A percentile compares a stretch with the other conserved stretches of the same genome.
Conservation (phyloP, 2,888 invertebrate species). For the Phyllotreta cruciferae region DNA sequence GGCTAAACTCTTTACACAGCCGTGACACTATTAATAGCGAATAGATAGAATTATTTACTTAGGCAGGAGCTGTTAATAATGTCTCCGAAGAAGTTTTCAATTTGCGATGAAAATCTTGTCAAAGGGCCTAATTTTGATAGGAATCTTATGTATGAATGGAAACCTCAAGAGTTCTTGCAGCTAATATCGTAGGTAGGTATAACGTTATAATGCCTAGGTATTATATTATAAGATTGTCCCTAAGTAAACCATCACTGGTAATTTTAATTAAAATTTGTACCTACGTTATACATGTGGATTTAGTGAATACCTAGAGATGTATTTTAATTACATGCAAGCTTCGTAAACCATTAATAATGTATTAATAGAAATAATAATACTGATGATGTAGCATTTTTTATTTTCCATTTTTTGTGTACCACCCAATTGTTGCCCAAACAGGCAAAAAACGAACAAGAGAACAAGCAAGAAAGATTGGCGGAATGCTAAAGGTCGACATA, state of each 20-base stretch:
- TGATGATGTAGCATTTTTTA: too few relatives aligned
- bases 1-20: slow-evolving; percentile 29
- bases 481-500: slow-evolving; percentile 42
- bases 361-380: too few relatives aligned
- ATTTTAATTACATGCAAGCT: too few relatives aligned
- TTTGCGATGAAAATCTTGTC: slow-evolving; percentile 13
- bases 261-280: too few relatives aligned
- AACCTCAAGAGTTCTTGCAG: not conserved
- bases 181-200: too few relatives aligned
- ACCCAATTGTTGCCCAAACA: slow-evolving; percentile 50
- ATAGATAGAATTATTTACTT: slow-evolving; percentile 32
- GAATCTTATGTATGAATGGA: slow-evolving; percentile 3
- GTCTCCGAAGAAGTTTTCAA: slow-evolving; percentile 14
- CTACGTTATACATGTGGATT: too few relatives aligned
- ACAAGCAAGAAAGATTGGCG: slow-evolving; percentile 49
- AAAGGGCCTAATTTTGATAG: slow-evolving; percentile 12
- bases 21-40: slow-evolving; percentile 33
- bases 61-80: slow-evolving; percentile 15
- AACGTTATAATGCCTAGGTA: too few relatives aligned
- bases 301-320: too few relatives aligned
- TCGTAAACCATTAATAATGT: too few relatives aligned
- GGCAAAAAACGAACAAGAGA: slow-evolving; percentile 49
- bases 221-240: too few relatives aligned
- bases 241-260: too few relatives aligned
- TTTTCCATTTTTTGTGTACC: slow-evolving; percentile 32